Evolutionary conservation across 2,888 invertebrate species (phyloP), one percentile per base, ranked within the genome.

Genomic region (Cheiracanthium punctorium): DNA sequence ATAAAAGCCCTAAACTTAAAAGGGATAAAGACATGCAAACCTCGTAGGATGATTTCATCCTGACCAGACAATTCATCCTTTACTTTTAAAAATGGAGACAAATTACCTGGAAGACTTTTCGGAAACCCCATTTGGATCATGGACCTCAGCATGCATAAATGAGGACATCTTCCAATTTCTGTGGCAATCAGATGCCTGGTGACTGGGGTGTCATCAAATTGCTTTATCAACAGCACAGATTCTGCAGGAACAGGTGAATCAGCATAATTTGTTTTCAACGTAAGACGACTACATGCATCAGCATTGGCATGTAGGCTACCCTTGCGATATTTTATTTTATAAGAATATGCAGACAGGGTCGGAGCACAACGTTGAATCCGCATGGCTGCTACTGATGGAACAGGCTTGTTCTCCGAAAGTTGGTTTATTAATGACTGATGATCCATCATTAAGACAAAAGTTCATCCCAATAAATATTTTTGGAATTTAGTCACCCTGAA

Each of bases 341-440:
- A 91, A 69, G 90, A 88, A 84, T 91, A 92, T 4, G 89, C 91
- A 0, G 91, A 89, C 32, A 92, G 85, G 20, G 24, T 58, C 7
- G 24, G 24, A 24, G 24, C 58, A 20, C 58, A 24, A 24, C 20
- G 5, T 24, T 90, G 90, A 24, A 91, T 88, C 24, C 90, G 82
- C 10, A 17, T 24, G 20, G 91, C 90, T 7, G 90, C 89, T 73
- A 90, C 82, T 12, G 89, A 76, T 20, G 90, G 90, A 7, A 58
- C 24, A 24, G 58, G 58, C 17, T 20, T 58, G 17, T 32, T 24
- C 28, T 58, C 32, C 10, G 64, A n/a, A 30, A 76, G 20, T 24
- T 65, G 20, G 7, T 20, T 64, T 1, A 89, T 91, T 5, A 93
- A 87, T 0, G 92, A 91, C 81, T 91, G n/a, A n/a, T n/a, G n/a